phyloP scores from a whole-genome alignment of 2,113 vertebrate genomes.

The Corythoichthys intestinalis region DNA sequence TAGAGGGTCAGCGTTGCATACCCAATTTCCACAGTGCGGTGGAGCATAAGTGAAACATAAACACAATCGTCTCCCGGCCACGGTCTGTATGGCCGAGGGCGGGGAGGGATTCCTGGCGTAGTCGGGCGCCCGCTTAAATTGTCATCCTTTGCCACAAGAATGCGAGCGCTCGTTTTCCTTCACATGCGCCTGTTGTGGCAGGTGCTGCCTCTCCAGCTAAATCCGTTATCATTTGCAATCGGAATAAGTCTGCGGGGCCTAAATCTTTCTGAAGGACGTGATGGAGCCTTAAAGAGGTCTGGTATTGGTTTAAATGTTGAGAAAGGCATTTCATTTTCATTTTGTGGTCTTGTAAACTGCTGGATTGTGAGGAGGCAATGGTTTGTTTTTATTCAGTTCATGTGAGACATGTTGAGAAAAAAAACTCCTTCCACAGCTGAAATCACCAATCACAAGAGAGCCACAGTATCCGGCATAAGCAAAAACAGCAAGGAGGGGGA shows the following conservation, averaged over 20 bases:
- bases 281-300: slow-evolving; percentile 25
- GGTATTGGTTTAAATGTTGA: slow-evolving; percentile 34
- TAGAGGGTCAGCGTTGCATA: slow-evolving; percentile 74
- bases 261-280: slow-evolving; percentile 8
- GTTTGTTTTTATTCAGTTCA: slow-evolving; percentile 61
- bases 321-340: slow-evolving; percentile 48
- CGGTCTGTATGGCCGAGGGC: slow-evolving; percentile 60
- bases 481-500: slow-evolving; percentile 11
- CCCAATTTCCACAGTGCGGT: slow-evolving; percentile 73
- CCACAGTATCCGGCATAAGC: slow-evolving; percentile 36
- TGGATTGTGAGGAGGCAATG: slow-evolving; percentile 48
- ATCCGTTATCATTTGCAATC: slow-evolving; percentile 42
- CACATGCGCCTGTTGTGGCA: slow-evolving; percentile 65
- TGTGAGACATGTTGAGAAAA: slow-evolving; percentile 59
- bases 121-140: slow-evolving; percentile 69
- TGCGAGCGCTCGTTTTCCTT: slow-evolving; percentile 58
- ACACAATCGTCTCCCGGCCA: slow-evolving; percentile 64
- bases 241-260: slow-evolving; percentile 6
- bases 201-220: slow-evolving; percentile 57
- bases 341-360: slow-evolving; percentile 64
- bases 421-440: slow-evolving; percentile 38
- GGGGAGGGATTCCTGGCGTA: slow-evolving; percentile 73
- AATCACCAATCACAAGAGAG: slow-evolving; percentile 43
- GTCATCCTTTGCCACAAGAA: slow-evolving; percentile 76
- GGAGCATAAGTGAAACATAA: slow-evolving; percentile 75